Conservation (phyloP, 92 coral and sea anemone genomes). For the Desmophyllum pertusum region DNA sequence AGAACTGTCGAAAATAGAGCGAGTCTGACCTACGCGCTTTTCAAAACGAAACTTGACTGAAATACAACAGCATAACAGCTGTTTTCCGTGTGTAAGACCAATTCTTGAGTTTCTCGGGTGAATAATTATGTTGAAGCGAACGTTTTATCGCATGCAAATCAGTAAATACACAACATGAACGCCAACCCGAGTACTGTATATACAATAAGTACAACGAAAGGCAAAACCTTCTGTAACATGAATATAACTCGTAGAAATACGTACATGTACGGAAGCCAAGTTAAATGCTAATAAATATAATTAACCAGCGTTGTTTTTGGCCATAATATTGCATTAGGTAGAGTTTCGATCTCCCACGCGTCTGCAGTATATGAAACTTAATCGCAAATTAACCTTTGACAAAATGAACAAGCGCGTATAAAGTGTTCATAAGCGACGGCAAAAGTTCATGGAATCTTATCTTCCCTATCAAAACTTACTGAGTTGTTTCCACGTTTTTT, state of each 20-base stretch:
- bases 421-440: background rate
- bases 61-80: background rate
- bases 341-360: background rate
- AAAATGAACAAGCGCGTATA: background rate
- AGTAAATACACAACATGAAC: background rate
- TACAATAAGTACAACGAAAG: background rate
- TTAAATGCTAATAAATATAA: background rate
- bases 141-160: background rate
- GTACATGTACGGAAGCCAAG: background rate
- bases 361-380: background rate
- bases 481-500: background rate
- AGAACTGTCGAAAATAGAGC: background rate
- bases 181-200: background rate
- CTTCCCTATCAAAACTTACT: background rate
- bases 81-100: background rate
- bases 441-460: background rate
- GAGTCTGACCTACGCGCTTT: background rate
- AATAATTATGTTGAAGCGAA: background rate
- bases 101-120: background rate
- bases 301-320: background rate
- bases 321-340: background rate
- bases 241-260: background rate
- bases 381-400: background rate
- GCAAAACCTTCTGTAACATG: background rate
- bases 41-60: background rate